Evolutionary conservation across 2,888 invertebrate genomes (phyloP), one percentile per base, ranked within the genome.

Genomic region (Ferdinandea cuprea): DNA sequence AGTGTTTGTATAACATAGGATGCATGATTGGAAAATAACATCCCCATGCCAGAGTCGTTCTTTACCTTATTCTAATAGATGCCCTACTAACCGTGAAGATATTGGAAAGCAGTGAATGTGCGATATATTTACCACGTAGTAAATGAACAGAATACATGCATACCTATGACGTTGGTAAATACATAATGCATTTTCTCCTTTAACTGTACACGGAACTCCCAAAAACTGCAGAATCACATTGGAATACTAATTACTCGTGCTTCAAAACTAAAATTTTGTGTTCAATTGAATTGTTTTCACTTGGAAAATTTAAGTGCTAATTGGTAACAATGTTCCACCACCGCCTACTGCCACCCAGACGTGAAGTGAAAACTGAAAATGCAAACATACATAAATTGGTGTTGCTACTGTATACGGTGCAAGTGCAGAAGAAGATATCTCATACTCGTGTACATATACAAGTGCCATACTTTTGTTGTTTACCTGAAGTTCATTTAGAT

Each of bases 261-360:
- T 50, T 56, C 30, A 58, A 74, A 74, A 42, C 74, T 61, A 13
- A 69, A 76, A 61, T 46, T 76, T 30, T 66, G n/a, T 50, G 19
- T 81, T 77, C 81, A 77, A 81, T 81, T 77, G 48, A 81, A 81
- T 81, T 77, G 81, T 72, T 83, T 83, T 83, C 77, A 78, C 81
- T 77, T 61, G 59, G 52, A 50, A 72, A 71, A 77, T 66, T 30
- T 65, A 61, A 72, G 66, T 72, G 81, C 66, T 83, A 83, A 83
- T 83, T 83, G 77, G 59, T 61, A 48, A 19, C 59, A 71, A 46
- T 56, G 44, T 50, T 63, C 44, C 52, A 44, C 46, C 13, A 50
- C n/a, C 37, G 40, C 46, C 37, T 46, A 40, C 28, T 32, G 46
- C 74, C 35, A 76, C 65, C 71, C 71, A 66, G 28, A 72, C 66